Evolutionary conservation across 2,113 vertebrate genomes (phyloP).

Genomic region (Microcebus jonahi): DNA sequence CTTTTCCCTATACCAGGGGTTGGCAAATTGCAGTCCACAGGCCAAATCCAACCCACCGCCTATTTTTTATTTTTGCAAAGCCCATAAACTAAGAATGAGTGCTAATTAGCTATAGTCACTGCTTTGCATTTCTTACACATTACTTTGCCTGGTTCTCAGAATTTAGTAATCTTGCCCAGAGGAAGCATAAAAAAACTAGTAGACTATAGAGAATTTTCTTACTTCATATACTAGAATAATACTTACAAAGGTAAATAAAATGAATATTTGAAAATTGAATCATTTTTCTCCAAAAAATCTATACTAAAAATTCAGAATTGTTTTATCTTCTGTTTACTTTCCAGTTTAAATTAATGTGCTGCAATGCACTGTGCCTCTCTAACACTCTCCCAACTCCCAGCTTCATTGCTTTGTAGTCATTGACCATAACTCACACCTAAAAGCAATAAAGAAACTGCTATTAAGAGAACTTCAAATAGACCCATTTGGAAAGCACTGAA

Average conservation of each 20-base stretch:
- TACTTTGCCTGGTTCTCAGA: neutral
- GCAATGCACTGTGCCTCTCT: neutral
- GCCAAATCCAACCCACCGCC: neutral
- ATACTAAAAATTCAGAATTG: conserved; percentile 1
- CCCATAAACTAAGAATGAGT: neutral
- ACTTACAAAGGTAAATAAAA: conserved; percentile 44
- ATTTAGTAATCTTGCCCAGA: neutral
- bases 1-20: neutral
- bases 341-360: neutral
- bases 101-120: neutral
- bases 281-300: neutral
- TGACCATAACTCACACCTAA: conserved; percentile 37
- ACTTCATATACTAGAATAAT: neutral
- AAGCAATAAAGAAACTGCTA: conserved; percentile 55
- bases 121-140: neutral
- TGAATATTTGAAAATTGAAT: neutral
- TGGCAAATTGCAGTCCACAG: neutral
- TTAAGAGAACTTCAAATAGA: conserved; percentile 35
- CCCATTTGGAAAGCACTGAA: conserved; percentile 50
- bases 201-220: neutral
- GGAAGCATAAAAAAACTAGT: conserved; percentile 4
- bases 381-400: neutral
- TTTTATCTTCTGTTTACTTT: neutral
- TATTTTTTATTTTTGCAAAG: neutral
- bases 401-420: neutral